phyloP scores from a whole-genome alignment of 2,888 invertebrate genomes.

The Automeris io region DNA sequence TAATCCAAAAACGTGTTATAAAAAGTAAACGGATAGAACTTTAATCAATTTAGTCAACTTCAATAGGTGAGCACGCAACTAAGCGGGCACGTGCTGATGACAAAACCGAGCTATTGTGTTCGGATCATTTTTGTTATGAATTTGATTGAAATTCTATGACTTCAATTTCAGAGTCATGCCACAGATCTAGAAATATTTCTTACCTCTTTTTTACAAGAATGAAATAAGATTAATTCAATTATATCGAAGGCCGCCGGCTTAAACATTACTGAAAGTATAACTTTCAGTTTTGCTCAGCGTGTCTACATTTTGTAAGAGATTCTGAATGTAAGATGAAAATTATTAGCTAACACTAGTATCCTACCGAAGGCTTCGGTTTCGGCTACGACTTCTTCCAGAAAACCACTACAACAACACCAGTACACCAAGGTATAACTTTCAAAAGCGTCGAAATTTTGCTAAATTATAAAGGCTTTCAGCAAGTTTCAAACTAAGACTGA shows the following conservation, averaged over 20 bases:
- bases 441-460: no score
- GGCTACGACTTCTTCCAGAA: no score
- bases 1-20: slow-evolving; percentile 31
- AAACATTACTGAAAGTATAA: no score
- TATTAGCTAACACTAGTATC: no score
- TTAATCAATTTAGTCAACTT: slow-evolving; percentile 60
- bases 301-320: no score
- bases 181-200: slow-evolving; percentile 17
- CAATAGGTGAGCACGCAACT: slow-evolving; percentile 38
- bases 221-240: neutral
- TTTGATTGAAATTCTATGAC: slow-evolving; percentile 67
- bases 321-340: no score
- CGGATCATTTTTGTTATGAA: slow-evolving; percentile 56
- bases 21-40: slow-evolving; percentile 34
- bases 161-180: slow-evolving; percentile 19
- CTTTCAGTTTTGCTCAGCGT: no score
- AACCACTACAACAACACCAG: no score
- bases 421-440: no score
- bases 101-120: slow-evolving; percentile 42
- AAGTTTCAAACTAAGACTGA: no score
- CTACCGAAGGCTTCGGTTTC: no score
- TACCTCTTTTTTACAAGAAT: neutral
- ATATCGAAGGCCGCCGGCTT: neutral
- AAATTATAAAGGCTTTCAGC: no score
- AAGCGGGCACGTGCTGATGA: slow-evolving; percentile 49